Base-by-base conservation (phyloP, 2,113 vertebrate genomes). In the Helogale parvula region DNA sequence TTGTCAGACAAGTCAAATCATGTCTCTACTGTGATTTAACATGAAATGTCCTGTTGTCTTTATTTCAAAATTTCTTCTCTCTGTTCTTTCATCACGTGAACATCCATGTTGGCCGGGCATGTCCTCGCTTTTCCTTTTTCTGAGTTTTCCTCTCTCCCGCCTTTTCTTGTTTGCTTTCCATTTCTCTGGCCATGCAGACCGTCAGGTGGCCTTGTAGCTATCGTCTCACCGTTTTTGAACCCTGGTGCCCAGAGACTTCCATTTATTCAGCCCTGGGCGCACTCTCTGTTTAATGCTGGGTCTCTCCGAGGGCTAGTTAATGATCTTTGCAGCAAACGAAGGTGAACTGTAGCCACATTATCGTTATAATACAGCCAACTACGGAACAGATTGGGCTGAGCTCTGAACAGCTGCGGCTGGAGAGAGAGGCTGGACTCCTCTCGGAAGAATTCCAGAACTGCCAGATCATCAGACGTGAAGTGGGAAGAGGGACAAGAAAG, bases 321-420 rank as follows among this genome's bases (percentile, higher is more conserved):
- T 96, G 96, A 91, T 68, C 77, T 96, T 90, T 86, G 83, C 87
- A 97, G 77, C 94, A 93, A 93, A 95, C 91, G 96, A 97, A 93
- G 96, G 82, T 85, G 57, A 96, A 90, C 74, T 97, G 82, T 76
- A 52, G 45, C 69, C 92, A 54, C 66, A 90, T 90, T 12, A 82
- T 88, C 96, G 16, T 41, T 88, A 13, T n/a, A 87, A 94, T 84
- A 77, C 65, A 50, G 81, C 72, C 90, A 94, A n/a, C 52, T 93
- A 63, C 25, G 71, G 94, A 94, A 79, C 93, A 97, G 92, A 80
- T 76, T 97, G 96, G 88, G 76, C 96, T 2, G 31, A 81, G 66
- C 66, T 97, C 88, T 94, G 91, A 97, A 86, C 96, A 97, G 94
- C 95, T 98, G 97, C 82, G 95, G 41, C 77, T 96, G 95, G 93